phyloP scores from a whole-genome alignment of 23 tunicate genomes.

The Ascidia mentula region DNA sequence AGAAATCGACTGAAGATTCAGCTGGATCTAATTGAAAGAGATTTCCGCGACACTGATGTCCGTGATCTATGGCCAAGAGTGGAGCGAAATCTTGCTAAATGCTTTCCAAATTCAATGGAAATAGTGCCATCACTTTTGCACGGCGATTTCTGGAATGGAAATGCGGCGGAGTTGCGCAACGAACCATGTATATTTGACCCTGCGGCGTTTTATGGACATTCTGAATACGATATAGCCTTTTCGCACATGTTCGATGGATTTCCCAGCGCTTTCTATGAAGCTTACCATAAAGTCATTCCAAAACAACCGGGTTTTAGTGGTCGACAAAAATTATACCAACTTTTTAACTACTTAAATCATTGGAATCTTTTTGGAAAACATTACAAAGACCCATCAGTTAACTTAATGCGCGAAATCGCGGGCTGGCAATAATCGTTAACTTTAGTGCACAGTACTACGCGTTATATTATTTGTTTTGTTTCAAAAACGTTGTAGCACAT shows the following conservation, averaged over 20 bases:
- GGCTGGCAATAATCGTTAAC: too few species aligned
- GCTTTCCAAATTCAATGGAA: slow-evolving; percentile 46
- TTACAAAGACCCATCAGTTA: slow-evolving; percentile 39
- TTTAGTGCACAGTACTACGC: too few species aligned
- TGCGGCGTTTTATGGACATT: slow-evolving; percentile 67
- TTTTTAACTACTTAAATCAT: slow-evolving; percentile 80
- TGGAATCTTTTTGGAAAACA: slow-evolving; percentile 89
- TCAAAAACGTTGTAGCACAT: too few species aligned
- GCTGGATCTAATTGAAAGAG: slow-evolving; percentile 37
- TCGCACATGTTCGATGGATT: slow-evolving; percentile 79
- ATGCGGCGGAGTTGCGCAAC: slow-evolving; percentile 37
- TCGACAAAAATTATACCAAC: slow-evolving; percentile 50
- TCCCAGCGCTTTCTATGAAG: slow-evolving; percentile 29
- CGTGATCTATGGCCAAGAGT: slow-evolving; percentile 52
- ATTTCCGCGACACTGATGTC: slow-evolving; percentile 31
- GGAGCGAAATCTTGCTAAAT: slow-evolving; percentile 37
- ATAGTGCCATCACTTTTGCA: slow-evolving; percentile 68
- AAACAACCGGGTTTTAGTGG: slow-evolving; percentile 54
- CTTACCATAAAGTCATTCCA: slow-evolving; percentile 70
- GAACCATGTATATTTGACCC: slow-evolving; percentile 81
- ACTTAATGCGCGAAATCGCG: slow-evolving; percentile 49
- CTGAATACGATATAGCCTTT: slow-evolving; percentile 68
- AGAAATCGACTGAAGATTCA: slow-evolving; percentile 42
- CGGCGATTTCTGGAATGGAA: slow-evolving; percentile 88
- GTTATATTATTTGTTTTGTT: too few species aligned